Conservation (phyloP, 2,797 vertebrate species). For the Phylloscopus collybita region DNA sequence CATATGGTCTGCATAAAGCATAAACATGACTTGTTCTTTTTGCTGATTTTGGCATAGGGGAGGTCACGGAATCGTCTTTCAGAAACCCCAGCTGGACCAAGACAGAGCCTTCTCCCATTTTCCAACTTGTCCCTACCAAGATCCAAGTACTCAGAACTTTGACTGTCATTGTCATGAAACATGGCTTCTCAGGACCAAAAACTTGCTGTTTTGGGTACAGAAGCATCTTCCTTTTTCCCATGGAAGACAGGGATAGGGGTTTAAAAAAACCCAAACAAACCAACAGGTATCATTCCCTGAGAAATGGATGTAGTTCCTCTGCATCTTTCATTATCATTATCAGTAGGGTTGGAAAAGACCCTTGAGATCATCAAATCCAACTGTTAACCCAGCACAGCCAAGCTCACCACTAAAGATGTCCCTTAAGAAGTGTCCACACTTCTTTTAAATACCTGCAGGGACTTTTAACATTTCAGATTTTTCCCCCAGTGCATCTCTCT, state of each 20-base stretch:
- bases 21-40: background rate
- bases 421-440: background rate
- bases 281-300: background rate
- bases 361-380: rapidly evolving
- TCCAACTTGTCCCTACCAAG: background rate
- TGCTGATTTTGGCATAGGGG: background rate
- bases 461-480: background rate
- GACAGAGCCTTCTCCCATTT: background rate
- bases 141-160: background rate
- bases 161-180: background rate
- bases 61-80: background rate
- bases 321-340: background rate
- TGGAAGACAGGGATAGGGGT: background rate
- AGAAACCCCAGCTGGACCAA: background rate
- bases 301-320: background rate
- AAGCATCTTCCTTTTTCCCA: background rate
- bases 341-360: background rate
- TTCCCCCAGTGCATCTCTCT: rapidly evolving
- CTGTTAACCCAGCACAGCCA: background rate
- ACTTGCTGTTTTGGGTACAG: background rate
- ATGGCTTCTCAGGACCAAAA: background rate
- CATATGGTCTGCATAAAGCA: constrained; percentile 17
- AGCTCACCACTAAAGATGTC: background rate
- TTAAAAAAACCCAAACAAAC: rapidly evolving
- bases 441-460: background rate